Evolutionary conservation across 1,140 invertebrate genomes (phyloP).

Genomic region (Pteromalus puparum): DNA sequence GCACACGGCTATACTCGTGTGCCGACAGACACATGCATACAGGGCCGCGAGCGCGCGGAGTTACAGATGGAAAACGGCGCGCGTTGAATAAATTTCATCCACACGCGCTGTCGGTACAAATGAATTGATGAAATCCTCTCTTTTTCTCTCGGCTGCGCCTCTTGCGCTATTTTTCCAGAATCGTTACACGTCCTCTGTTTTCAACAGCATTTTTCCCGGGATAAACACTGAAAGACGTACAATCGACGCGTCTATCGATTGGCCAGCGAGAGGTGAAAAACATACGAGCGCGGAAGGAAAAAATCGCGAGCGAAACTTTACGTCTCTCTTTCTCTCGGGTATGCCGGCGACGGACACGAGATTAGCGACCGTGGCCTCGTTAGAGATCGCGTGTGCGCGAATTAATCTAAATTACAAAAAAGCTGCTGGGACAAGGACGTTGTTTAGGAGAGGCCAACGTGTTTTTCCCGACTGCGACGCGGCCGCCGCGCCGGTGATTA

Average conservation of each 20-base stretch:
- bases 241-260: neutral
- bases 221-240: neutral
- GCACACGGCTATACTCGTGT: neutral
- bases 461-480: constrained; percentile 1
- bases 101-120: constrained; percentile 4
- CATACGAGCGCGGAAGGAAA: neutral
- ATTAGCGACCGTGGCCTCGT: neutral
- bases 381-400: neutral
- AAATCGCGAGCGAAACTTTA: constrained; percentile 2
- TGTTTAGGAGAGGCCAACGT: neutral
- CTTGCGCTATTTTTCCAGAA: neutral
- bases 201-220: too few species aligned
- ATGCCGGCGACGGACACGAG: neutral
- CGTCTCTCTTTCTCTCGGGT: neutral
- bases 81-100: neutral
- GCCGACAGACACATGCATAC: neutral
- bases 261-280: neutral
- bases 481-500: constrained; percentile 18
- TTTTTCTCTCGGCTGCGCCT: too few species aligned
- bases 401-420: constrained; percentile 43
- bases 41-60: neutral
- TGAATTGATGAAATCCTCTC: constrained; percentile 19
- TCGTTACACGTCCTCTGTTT: too few species aligned
- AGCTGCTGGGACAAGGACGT: neutral
- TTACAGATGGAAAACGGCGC: neutral